Evolutionary conservation across 1,140 invertebrate species (phyloP).

Genomic region (Aphidius gifuensis): DNA sequence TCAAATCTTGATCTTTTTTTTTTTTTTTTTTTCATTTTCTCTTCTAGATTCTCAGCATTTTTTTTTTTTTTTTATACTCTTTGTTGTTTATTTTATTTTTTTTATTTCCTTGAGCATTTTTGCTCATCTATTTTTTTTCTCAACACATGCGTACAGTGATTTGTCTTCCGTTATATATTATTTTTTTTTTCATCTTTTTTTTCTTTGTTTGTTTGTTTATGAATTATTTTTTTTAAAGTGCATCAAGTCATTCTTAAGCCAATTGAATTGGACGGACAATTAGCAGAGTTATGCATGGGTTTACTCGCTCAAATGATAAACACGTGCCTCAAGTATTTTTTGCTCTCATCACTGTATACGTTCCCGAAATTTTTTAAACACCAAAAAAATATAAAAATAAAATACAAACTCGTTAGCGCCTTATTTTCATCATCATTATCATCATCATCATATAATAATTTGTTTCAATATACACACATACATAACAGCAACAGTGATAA

Average conservation of each 20-base stretch:
- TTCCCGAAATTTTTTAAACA: conserved; percentile 13
- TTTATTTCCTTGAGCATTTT: background rate
- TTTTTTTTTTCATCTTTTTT: background rate
- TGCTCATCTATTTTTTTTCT: conserved; percentile 9
- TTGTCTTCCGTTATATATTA: background rate
- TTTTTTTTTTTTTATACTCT: conserved; percentile 2
- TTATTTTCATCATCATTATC: background rate
- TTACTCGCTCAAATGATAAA: background rate
- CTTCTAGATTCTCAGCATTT: background rate
- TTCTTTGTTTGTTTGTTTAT: background rate
- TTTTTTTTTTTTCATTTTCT: conserved; percentile 8
- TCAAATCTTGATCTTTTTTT: conserved; percentile 12
- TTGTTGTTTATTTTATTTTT: background rate
- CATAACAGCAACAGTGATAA: no score
- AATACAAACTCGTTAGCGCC: conserved; percentile 5
- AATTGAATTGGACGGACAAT: conserved; percentile 9
- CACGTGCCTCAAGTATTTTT: conserved; percentile 10
- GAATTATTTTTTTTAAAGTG: background rate
- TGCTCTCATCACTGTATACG: conserved; percentile 2
- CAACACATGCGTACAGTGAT: conserved; percentile 4
- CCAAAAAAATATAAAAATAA: conserved; percentile 4
- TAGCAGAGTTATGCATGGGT: conserved; percentile 3
- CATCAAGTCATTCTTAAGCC: background rate
- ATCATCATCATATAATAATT: no score
- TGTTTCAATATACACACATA: no score